Evolutionary conservation across 1,140 invertebrate genomes (phyloP).

Genomic region (Aphidius gifuensis): DNA sequence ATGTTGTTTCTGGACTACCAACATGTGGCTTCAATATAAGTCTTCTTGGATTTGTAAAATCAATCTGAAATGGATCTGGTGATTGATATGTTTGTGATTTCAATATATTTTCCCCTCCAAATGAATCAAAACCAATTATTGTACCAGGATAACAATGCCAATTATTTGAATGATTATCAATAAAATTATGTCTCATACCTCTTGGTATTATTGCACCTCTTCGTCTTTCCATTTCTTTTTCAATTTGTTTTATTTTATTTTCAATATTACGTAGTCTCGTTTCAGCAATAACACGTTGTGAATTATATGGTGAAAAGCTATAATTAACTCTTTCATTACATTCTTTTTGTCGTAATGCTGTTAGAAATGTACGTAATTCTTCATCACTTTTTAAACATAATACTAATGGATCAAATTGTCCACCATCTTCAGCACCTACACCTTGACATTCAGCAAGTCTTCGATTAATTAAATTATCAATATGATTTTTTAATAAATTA

Average conservation of each 20-base stretch:
- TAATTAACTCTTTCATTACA: slow-evolving; percentile 42
- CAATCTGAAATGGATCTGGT: slow-evolving; percentile 39
- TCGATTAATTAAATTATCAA: slow-evolving; percentile 39
- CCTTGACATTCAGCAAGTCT: slow-evolving; percentile 45
- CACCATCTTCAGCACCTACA: slow-evolving; percentile 34
- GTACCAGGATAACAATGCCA: slow-evolving; percentile 28
- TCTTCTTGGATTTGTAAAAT: slow-evolving; percentile 35
- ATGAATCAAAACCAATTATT: slow-evolving; percentile 19
- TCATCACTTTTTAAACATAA: slow-evolving; percentile 41
- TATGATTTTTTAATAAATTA: slow-evolving; percentile 42
- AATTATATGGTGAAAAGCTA: slow-evolving; percentile 39
- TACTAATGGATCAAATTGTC: slow-evolving; percentile 34
- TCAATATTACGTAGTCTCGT: slow-evolving; percentile 38
- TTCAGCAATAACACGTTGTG: slow-evolving; percentile 41
- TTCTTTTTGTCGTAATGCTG: slow-evolving; percentile 40
- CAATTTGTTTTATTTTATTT: slow-evolving; percentile 43
- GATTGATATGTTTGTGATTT: slow-evolving; percentile 30
- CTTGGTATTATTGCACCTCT: slow-evolving; percentile 27
- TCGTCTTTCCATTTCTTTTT: slow-evolving; percentile 43
- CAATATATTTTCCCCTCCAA: background rate
- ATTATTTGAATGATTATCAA: slow-evolving; percentile 15
- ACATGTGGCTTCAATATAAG: slow-evolving; percentile 40
- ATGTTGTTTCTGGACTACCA: slow-evolving; percentile 37
- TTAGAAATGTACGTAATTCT: slow-evolving; percentile 42
- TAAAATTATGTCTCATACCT: slow-evolving; percentile 27